Conservation (phyloP, 2,888 invertebrate species). For the Rhagonycha lutea region DNA sequence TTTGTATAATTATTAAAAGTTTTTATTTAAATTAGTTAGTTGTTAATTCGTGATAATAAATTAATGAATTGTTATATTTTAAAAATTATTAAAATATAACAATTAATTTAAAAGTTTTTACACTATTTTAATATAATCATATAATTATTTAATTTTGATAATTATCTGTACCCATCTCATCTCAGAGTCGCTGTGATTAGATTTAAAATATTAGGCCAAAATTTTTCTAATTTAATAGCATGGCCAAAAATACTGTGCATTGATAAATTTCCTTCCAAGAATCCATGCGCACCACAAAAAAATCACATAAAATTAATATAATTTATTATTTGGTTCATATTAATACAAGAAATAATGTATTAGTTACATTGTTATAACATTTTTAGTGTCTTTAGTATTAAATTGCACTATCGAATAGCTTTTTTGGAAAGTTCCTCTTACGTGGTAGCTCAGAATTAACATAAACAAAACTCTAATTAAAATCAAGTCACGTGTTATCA, state of each 20-base stretch:
- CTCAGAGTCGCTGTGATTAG: no score
- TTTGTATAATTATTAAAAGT: no score
- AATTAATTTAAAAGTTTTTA: no score
- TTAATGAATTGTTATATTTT: no score
- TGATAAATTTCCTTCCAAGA: no score
- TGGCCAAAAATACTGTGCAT: no score
- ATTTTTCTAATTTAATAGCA: no score
- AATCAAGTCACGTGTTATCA: slow-evolving; percentile 46
- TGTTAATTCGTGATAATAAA: no score
- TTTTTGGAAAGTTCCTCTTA: background rate
- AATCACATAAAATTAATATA: background rate
- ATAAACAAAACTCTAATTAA: background rate
- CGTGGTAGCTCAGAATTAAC: background rate
- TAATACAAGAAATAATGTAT: slow-evolving; percentile 14
- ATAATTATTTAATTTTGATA: background rate
- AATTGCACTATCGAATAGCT: background rate
- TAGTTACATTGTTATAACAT: slow-evolving; percentile 11
- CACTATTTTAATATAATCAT: background rate
- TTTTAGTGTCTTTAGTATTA: background rate
- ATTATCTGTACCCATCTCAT: no score
- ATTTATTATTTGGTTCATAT: background rate
- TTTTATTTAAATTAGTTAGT: no score
- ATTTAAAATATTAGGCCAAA: no score
- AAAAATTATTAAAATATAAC: no score
- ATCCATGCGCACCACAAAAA: background rate